Base-by-base conservation (phyloP, 2,888 invertebrate species). In the Synergus umbraculus region DNA sequence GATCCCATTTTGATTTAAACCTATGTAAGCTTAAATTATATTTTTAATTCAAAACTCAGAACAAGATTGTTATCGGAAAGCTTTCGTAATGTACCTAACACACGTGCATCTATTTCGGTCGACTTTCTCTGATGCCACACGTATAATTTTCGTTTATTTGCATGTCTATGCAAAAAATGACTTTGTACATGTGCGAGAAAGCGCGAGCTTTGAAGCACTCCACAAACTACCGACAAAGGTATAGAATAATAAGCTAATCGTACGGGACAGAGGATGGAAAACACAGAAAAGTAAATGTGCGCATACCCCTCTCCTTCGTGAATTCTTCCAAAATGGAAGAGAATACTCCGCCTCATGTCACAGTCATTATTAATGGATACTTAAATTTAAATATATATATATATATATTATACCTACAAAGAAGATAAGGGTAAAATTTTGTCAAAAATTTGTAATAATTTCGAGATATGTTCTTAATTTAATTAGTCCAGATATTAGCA, bases 181-280 rank as follows among this genome's bases (percentile, higher is more conserved):
- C 67, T 67, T 44, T 67, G 44, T 44, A 44, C 15, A 5, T 29
- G 65, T 65, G 65, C 7, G 46, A 15, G 44, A 67, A 77, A 66
- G 15, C 66, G 79, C 67, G 77, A 80, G 83, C 85, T 86, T 87
- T 87, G 86, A 85, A 83, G 82, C 80, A 82, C 78, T 79, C 80
- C 76, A 80, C 80, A 80, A 85, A 83, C 83, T 84, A 82, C 87
- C 88, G 88, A 89, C 89, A 89, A 89, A 89, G 87, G 84, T 83
- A 82, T 81, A 83, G 87, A 88, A 89, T 89, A 88, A 89, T 88
- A 88, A 88, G 89, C 89, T 89, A 89, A 89, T 89, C 89, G 89
- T 87, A 83, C 81, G 81, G 76, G 79, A 83, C 80, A 82, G 79
- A 82, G 78, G 76, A 54, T 80, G 76, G 76, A 79, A 79, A 82